These are phyloP conservation scores for Pelusios castaneus DNA, from an alignment of 2,113 vertebrate genomes.

Conservation along the genomic window DNA sequence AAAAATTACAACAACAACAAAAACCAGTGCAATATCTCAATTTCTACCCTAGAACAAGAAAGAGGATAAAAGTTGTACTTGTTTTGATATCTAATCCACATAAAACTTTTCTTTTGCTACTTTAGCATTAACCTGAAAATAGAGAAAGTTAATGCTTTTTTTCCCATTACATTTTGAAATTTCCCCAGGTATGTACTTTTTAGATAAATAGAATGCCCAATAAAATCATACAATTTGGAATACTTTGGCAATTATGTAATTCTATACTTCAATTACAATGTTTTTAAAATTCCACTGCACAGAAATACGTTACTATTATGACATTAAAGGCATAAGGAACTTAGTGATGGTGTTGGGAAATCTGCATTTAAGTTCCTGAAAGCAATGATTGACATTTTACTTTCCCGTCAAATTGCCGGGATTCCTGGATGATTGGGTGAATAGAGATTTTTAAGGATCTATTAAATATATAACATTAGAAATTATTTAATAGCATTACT, in stretches of 20 bases:
- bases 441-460: not conserved
- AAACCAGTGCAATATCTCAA: not conserved
- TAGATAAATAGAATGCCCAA: not conserved
- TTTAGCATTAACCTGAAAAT: not conserved
- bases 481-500: not conserved
- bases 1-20: not conserved
- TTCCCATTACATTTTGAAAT: not conserved
- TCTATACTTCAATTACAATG: slow-evolving; percentile 31
- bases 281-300: slow-evolving; percentile 2
- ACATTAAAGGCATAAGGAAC: not conserved
- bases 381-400: not conserved
- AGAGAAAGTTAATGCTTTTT: not conserved
- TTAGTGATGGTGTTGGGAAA: not conserved
- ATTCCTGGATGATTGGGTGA: not conserved
- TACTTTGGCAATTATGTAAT: slow-evolving; percentile 40
- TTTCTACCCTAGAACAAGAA: not conserved
- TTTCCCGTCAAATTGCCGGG: not conserved
- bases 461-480: slow-evolving; percentile 10
- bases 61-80: not conserved
- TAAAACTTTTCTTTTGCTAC: not conserved
- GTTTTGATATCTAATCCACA: not conserved
- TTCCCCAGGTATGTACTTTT: not conserved
- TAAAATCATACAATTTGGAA: slow-evolving; percentile 14
- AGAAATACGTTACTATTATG: not conserved
- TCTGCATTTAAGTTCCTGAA: not conserved